These are phyloP conservation scores for Melozone crissalis DNA, from an alignment of 2,113 vertebrate species.

Conservation along the genomic window DNA sequence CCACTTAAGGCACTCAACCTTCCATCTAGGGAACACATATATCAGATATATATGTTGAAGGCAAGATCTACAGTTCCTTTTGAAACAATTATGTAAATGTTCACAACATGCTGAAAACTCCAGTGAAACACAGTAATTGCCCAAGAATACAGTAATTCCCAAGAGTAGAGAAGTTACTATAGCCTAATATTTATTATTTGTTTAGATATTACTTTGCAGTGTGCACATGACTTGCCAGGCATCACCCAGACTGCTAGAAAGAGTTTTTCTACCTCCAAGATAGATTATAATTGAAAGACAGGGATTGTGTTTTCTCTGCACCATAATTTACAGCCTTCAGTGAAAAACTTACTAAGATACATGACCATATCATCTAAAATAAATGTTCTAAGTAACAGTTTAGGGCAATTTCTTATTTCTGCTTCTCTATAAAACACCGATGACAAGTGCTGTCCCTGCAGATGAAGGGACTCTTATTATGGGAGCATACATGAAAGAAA, in stretches of 20 bases:
- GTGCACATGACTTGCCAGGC: neutral
- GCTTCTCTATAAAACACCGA: neutral
- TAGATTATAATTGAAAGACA: neutral
- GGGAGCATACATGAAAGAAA: neutral
- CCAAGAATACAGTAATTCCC: neutral
- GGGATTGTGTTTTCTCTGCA: neutral
- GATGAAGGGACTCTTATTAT: neutral
- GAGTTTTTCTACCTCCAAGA: fast-evolving
- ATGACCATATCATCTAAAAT: neutral
- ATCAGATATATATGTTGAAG: neutral
- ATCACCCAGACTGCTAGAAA: neutral
- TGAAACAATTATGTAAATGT: neutral
- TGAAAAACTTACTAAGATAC: neutral
- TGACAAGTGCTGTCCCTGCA: neutral
- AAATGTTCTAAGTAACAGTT: neutral
- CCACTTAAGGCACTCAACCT: neutral
- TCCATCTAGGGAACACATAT: neutral
- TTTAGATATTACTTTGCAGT: neutral
- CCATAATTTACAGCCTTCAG: neutral
- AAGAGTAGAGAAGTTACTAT: neutral
- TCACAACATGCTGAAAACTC: neutral
- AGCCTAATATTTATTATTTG: neutral
- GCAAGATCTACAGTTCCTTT: neutral
- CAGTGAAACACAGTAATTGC: neutral
- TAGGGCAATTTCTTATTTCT: neutral